Evolutionary conservation across 1,140 invertebrate genomes (phyloP).

Genomic region (Ridgeia piscesae): DNA sequence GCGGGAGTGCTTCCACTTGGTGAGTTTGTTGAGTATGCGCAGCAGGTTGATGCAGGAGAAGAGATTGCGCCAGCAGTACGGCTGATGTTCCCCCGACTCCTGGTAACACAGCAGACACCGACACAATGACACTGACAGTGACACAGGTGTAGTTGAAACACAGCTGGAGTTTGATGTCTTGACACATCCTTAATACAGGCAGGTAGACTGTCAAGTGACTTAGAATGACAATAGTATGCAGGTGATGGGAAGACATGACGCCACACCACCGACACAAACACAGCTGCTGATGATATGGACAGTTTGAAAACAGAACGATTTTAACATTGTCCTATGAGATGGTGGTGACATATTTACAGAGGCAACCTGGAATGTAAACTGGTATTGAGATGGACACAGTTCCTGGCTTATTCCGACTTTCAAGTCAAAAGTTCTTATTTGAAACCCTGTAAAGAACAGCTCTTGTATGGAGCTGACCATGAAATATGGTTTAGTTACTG

Average conservation of each 20-base stretch:
- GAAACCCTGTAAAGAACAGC: neutral
- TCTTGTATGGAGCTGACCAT: neutral
- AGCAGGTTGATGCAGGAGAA: slow-evolving; percentile 98
- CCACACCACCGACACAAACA: neutral
- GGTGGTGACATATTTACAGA: neutral
- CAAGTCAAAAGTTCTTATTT: too few relatives aligned
- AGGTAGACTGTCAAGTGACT: neutral
- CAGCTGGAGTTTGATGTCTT: too few relatives aligned
- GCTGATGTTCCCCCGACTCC: slow-evolving; percentile 83
- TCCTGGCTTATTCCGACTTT: neutral
- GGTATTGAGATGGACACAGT: neutral
- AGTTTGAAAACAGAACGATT: neutral
- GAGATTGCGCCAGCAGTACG: slow-evolving; percentile 95
- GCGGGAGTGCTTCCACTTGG: slow-evolving; percentile 98
- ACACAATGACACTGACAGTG: neutral
- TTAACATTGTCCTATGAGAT: neutral
- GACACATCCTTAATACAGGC: neutral
- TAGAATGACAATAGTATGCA: too few relatives aligned
- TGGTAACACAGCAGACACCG: slow-evolving; percentile 32
- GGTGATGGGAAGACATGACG: neutral
- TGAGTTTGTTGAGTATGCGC: slow-evolving; percentile 96
- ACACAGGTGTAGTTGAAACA: neutral
- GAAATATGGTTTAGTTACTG: neutral
- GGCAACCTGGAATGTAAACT: neutral
- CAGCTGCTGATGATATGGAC: neutral